Conservation (phyloP, 2,113 vertebrate species). For the Pseudopodoces humilis region DNA sequence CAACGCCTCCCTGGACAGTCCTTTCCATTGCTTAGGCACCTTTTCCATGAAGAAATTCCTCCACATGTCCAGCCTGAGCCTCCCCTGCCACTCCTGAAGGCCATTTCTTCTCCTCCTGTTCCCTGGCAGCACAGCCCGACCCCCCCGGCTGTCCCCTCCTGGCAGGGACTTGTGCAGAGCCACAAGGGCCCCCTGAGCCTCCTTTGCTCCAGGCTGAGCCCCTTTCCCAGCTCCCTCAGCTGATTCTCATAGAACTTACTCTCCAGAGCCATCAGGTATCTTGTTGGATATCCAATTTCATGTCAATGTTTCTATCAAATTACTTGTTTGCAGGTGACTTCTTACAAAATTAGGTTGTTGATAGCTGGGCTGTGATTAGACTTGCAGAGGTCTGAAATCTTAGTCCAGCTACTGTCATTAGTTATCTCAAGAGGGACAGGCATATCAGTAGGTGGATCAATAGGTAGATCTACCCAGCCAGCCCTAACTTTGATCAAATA, state of each 20-base stretch:
- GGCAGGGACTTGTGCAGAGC: background rate
- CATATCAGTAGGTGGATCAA: background rate
- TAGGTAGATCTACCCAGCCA: background rate
- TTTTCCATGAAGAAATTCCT: background rate
- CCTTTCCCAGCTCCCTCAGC: background rate
- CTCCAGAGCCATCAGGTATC: background rate
- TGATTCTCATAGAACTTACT: background rate
- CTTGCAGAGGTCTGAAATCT: background rate
- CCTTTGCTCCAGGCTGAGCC: background rate
- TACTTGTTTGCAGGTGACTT: background rate
- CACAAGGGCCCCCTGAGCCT: background rate
- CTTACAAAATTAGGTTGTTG: background rate
- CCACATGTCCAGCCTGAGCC: background rate
- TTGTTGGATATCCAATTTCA: background rate
- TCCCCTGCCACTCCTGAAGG: accelerated
- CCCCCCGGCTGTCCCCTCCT: accelerated
- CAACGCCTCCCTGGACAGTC: background rate
- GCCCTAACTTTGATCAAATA: background rate
- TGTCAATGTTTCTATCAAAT: background rate
- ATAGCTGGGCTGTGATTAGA: background rate
- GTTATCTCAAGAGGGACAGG: background rate
- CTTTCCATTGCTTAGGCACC: background rate
- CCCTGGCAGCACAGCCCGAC: accelerated
- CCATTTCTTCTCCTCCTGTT: accelerated
- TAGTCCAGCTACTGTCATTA: background rate